Conservation (phyloP, 2,888 invertebrate species). For the Marronus borbonicus region DNA sequence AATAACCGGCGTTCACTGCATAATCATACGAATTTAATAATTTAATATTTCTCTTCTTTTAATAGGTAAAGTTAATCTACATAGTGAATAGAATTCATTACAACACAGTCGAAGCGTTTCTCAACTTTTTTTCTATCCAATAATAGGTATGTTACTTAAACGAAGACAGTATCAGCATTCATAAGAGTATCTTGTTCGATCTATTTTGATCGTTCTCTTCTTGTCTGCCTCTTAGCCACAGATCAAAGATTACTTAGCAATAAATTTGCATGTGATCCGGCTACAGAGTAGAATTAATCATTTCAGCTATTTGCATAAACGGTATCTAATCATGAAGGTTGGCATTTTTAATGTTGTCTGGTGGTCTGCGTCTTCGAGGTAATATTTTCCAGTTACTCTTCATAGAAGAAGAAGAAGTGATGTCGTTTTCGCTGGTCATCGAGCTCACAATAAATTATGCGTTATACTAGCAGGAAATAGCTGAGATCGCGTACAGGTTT, state of each 20-base stretch:
- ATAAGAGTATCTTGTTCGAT: slow-evolving; percentile 14
- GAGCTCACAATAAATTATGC: slow-evolving; percentile 23
- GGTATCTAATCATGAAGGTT: slow-evolving; percentile 43
- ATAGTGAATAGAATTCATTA: too few species aligned
- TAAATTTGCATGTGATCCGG: slow-evolving; percentile 40
- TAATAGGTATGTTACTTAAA: not conserved
- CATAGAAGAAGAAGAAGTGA: not conserved
- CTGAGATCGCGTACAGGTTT: not conserved
- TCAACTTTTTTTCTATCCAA: too few species aligned
- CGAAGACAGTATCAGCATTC: not conserved
- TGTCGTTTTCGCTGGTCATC: slow-evolving; percentile 25
- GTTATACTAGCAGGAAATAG: slow-evolving; percentile 30
- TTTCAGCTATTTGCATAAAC: slow-evolving; percentile 43
- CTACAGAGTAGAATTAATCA: slow-evolving; percentile 40
- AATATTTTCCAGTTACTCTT: slow-evolving; percentile 25
- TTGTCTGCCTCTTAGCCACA: slow-evolving; percentile 23
- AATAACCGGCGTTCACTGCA: too few species aligned
- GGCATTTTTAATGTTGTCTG: slow-evolving; percentile 42
- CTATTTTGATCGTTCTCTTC: slow-evolving; percentile 31
- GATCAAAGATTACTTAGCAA: slow-evolving; percentile 39
- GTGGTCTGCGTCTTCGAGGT: slow-evolving; percentile 33
- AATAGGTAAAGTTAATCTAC: too few species aligned
- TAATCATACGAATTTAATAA: too few species aligned
- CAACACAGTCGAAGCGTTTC: too few species aligned
- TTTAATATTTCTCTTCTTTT: too few species aligned